Conservation (phyloP, 2,113 vertebrate species). For the Rhinogobius similis region DNA sequence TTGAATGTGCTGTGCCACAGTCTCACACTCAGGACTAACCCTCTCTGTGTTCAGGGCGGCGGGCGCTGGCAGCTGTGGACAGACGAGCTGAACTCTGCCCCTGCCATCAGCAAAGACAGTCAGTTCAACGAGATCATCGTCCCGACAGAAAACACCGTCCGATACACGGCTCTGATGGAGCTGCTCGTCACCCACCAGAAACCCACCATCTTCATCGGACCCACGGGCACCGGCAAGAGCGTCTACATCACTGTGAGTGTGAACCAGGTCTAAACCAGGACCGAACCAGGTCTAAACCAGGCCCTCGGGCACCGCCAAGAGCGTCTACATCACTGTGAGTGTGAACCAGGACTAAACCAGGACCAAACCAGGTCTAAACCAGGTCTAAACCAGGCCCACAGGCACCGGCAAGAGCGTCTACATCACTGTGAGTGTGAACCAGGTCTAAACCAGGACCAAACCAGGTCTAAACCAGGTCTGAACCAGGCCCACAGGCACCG, state of each 20-base stretch:
- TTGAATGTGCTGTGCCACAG: too few species aligned
- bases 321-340: too few species aligned
- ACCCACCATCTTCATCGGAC: conserved; percentile 85
- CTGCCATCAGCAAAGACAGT: conserved; percentile 81
- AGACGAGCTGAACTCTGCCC: conserved; percentile 75
- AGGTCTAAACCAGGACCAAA: not conserved
- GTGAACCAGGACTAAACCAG: too few species aligned
- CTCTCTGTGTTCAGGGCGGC: conserved; percentile 71
- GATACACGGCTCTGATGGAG: conserved; percentile 84
- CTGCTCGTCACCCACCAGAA: conserved; percentile 88
- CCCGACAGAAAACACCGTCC: conserved; percentile 88
- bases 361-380: too few species aligned
- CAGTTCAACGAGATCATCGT: conserved; percentile 92
- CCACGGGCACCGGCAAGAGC: conserved; percentile 92
- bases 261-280: not conserved
- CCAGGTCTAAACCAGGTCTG: too few species aligned
- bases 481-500: too few species aligned
- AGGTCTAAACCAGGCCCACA: conserved; percentile 76
- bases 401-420: conserved; percentile 93
- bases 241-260: conserved; percentile 76
- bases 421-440: conserved; percentile 52
- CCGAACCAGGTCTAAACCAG: too few species aligned
- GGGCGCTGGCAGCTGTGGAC: conserved; percentile 89
- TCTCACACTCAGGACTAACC: too few species aligned
- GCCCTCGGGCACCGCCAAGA: too few species aligned